A percentile compares a stretch with the other conserved stretches of the same genome.
Evolutionary conservation across 2,888 invertebrate genomes (phyloP).

Genomic region (Drosophila neonasuta): DNA sequence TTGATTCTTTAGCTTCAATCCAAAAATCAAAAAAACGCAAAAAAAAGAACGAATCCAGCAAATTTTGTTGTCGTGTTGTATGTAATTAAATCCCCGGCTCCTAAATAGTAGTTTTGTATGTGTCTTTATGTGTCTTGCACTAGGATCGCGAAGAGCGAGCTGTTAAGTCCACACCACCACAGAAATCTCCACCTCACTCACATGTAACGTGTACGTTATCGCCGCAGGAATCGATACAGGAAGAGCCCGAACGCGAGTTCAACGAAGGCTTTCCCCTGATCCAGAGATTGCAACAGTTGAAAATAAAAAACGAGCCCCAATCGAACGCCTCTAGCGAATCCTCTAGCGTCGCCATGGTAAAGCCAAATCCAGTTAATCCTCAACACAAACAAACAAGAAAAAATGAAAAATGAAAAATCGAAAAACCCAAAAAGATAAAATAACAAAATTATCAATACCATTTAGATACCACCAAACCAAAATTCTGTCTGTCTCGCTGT

Average conservation of each 20-base stretch:
- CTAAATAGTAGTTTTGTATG: slow-evolving; percentile 82
- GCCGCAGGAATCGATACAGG: slow-evolving; percentile 83
- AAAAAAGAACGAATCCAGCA: slow-evolving; percentile 30
- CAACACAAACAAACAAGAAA: background rate
- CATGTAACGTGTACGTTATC: slow-evolving; percentile 86
- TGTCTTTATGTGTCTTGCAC: slow-evolving; percentile 82
- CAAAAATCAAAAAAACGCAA: slow-evolving; percentile 19
- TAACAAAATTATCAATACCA: too few relatives aligned
- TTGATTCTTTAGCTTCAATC: slow-evolving; percentile 53
- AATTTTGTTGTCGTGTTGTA: slow-evolving; percentile 70
- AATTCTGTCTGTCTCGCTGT: too few relatives aligned
- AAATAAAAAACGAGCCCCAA: slow-evolving; percentile 88
- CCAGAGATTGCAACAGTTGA: slow-evolving; percentile 88
- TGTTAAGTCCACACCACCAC: slow-evolving; percentile 81
- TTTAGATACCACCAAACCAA: background rate
- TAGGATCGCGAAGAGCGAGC: slow-evolving; percentile 85
- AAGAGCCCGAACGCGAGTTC: slow-evolving; percentile 84
- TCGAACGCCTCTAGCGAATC: slow-evolving; percentile 79
- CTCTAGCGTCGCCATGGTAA: slow-evolving; percentile 75
- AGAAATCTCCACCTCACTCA: slow-evolving; percentile 84
- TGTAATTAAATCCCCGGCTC: slow-evolving; percentile 79
- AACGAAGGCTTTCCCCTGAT: slow-evolving; percentile 89
- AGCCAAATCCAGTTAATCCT: slow-evolving; percentile 31
- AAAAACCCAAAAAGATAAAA: too few relatives aligned
- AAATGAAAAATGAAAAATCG: background rate